These are phyloP conservation scores for Mesocentrotus franciscanus DNA, from an alignment of 53 echinoderm and acorn worm species.

Conservation along the genomic window DNA sequence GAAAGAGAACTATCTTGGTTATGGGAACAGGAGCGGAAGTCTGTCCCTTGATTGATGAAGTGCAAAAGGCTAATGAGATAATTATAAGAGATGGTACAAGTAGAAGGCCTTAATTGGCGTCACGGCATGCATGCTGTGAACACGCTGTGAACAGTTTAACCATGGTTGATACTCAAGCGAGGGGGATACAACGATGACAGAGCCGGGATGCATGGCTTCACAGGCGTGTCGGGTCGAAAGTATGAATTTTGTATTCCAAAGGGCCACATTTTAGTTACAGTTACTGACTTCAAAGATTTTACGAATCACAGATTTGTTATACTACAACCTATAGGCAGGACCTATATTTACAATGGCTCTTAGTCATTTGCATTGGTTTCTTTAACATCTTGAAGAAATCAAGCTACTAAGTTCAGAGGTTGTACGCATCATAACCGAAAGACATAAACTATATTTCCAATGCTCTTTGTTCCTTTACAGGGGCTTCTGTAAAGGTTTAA, in stretches of 20 bases:
- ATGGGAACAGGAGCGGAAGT: background rate
- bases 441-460: background rate
- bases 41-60: background rate
- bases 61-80: constrained; percentile 15
- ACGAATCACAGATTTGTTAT: background rate
- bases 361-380: no score
- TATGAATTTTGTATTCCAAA: background rate
- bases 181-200: background rate
- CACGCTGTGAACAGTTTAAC: constrained; percentile 3
- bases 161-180: background rate
- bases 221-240: background rate
- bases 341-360: no score
- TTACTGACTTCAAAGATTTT: background rate
- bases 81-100: background rate
- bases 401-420: background rate
- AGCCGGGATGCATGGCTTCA: background rate
- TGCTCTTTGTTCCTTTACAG: background rate
- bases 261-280: background rate
- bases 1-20: background rate
- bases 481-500: background rate
- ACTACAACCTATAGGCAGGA: no score
- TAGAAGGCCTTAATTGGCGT: background rate
- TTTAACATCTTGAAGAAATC: no score
- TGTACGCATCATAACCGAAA: background rate
- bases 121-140: constrained; percentile 8